Percentiles rank a stretch among this genome's conserved stretches.
phyloP scores from a whole-genome alignment of 2,113 vertebrate genomes.

The Cyrtonyx montezumae region DNA sequence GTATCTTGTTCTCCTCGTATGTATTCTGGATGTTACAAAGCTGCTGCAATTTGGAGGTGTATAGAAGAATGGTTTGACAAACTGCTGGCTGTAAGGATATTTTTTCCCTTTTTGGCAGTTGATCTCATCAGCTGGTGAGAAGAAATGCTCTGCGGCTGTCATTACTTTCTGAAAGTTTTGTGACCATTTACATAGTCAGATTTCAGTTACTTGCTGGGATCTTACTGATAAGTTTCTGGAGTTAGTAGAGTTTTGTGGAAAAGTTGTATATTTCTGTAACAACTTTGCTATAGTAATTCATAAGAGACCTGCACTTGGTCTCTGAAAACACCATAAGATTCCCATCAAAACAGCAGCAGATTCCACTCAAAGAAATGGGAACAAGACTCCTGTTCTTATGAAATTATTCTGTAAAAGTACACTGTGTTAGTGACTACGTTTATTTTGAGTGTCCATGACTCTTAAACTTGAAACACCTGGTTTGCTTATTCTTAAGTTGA shows the following conservation, averaged over 20 bases:
- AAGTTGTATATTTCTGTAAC: not conserved
- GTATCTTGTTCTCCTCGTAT: rapidly evolving
- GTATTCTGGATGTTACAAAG: not conserved
- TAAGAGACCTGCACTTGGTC: not conserved
- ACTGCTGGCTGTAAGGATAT: not conserved
- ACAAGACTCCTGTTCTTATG: not conserved
- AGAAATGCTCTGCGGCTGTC: not conserved
- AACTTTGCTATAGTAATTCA: not conserved
- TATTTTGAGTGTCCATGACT: not conserved
- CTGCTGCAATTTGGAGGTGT: not conserved
- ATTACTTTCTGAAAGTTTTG: not conserved
- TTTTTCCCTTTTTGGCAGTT: not conserved
- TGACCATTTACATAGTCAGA: not conserved
- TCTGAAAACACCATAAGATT: slow-evolving; percentile 10
- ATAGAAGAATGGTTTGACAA: not conserved
- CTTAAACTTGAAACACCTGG: not conserved
- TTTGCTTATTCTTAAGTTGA: not conserved
- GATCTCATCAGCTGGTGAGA: not conserved
- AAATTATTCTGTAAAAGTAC: not conserved
- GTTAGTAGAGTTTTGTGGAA: slow-evolving; percentile 18
- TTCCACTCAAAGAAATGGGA: not conserved
- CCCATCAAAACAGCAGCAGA: not conserved
- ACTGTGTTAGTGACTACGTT: not conserved
- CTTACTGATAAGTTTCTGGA: not conserved
- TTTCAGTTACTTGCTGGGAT: not conserved